Evolutionary conservation across 64 coral and sea anemone species (phyloP).

Genomic region (Montipora cactus): DNA sequence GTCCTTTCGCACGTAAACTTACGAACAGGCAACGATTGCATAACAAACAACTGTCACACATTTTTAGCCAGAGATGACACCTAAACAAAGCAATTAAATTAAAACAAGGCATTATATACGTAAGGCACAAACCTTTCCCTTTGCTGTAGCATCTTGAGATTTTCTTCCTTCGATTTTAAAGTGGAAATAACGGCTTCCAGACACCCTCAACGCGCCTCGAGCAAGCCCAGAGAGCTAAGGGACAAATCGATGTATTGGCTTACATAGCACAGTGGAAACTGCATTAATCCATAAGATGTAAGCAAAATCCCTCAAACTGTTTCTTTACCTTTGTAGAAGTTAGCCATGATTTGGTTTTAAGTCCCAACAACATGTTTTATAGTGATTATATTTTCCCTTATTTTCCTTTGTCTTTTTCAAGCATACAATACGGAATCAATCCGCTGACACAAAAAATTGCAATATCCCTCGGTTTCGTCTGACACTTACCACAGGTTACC

Average conservation of each 20-base stretch:
- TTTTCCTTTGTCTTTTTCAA: too few relatives aligned
- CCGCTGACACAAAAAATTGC: too few relatives aligned
- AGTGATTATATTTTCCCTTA: too few relatives aligned
- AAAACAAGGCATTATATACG: neutral
- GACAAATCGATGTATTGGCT: neutral
- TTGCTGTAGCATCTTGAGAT: slow-evolving; percentile 73
- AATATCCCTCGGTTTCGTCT: too few relatives aligned
- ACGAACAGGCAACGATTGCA: neutral
- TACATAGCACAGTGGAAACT: neutral
- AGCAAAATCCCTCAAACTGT: neutral
- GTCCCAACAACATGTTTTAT: slow-evolving; percentile 22
- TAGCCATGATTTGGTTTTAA: neutral
- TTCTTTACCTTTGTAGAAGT: neutral
- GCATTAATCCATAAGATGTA: too few relatives aligned
- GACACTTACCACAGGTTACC: too few relatives aligned
- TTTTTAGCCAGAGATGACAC: neutral
- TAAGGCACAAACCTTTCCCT: slow-evolving; percentile 72
- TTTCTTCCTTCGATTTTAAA: slow-evolving; percentile 84
- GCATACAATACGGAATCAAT: too few relatives aligned
- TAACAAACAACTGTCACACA: neutral
- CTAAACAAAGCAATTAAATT: neutral
- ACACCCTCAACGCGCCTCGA: slow-evolving; percentile 39
- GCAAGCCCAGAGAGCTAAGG: slow-evolving; percentile 57
- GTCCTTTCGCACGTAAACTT: too few relatives aligned
- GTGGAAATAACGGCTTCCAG: slow-evolving; percentile 78